phyloP scores from a whole-genome alignment of 1,140 invertebrate species.

The Goniozus legneri region DNA sequence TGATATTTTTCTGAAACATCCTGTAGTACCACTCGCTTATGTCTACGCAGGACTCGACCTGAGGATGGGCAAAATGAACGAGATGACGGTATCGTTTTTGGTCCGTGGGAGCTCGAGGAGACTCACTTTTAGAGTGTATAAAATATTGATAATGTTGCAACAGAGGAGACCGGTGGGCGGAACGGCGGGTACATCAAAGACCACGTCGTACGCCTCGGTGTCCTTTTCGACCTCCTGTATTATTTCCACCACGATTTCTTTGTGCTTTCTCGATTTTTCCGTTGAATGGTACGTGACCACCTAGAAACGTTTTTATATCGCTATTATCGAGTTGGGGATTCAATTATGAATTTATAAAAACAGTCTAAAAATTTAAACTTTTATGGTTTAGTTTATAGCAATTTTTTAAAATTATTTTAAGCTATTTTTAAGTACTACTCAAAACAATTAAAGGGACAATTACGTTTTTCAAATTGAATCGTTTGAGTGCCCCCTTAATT shows the following conservation, averaged over 20 bases:
- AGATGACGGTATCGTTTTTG: too few relatives aligned
- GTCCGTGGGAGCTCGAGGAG: not conserved
- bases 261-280: conserved; percentile 37
- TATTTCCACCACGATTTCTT: conserved; percentile 40
- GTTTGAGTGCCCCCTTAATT: too few relatives aligned
- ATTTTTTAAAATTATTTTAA: too few relatives aligned
- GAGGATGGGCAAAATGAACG: too few relatives aligned
- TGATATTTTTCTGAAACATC: conserved; percentile 40
- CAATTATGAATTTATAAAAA: too few relatives aligned
- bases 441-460: too few relatives aligned
- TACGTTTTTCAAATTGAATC: too few relatives aligned
- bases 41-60: conserved; percentile 35
- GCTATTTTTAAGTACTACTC: too few relatives aligned
- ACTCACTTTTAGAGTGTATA: conserved; percentile 29
- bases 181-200: conserved; percentile 34
- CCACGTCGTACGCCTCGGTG: conserved; percentile 19
- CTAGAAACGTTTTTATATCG: conserved; percentile 15
- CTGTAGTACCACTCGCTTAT: conserved; percentile 40
- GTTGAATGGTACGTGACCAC: conserved; percentile 32
- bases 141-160: conserved; percentile 33
- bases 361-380: too few relatives aligned
- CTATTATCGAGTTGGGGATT: too few relatives aligned
- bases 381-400: too few relatives aligned
- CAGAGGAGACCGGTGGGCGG: conserved; percentile 32
- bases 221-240: conserved; percentile 26